Evolutionary conservation across 2,797 vertebrate species (phyloP).

Genomic region (Sebastes flavidus): DNA sequence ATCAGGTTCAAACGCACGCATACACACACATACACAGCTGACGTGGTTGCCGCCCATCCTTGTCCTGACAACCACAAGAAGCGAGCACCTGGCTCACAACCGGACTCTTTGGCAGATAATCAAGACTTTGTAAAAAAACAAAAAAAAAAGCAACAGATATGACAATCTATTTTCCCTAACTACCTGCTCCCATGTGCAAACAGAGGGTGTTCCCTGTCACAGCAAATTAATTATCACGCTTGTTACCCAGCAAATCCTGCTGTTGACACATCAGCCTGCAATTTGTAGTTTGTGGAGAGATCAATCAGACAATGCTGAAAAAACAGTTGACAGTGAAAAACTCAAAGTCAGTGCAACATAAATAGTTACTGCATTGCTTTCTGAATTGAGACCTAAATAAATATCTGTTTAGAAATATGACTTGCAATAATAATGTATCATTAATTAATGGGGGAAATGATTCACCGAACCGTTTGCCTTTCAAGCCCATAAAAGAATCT

Average conservation of each 20-base stretch:
- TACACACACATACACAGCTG: conserved; percentile 1
- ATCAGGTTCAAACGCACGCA: conserved; percentile 75
- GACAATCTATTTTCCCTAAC: neutral
- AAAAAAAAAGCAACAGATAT: conserved; percentile 7
- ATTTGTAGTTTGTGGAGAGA: neutral
- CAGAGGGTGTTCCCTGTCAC: conserved; percentile 17
- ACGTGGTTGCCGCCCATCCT: conserved; percentile 27
- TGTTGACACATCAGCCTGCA: conserved; percentile 1
- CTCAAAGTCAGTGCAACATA: neutral
- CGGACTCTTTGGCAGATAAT: conserved; percentile 80
- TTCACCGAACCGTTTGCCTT: neutral
- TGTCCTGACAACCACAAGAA: conserved; percentile 65
- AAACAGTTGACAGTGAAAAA: neutral
- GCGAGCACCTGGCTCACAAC: conserved; percentile 83
- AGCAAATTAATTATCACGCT: neutral
- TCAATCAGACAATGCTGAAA: neutral
- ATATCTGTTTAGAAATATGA: neutral
- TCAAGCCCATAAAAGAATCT: neutral
- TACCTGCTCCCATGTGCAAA: neutral
- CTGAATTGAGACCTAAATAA: neutral
- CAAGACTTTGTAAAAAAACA: conserved; percentile 79
- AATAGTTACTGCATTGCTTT: neutral
- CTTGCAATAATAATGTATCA: neutral
- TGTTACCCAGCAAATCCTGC: conserved; percentile 4
- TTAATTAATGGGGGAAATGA: neutral